Base-by-base conservation (phyloP, 2,113 vertebrate genomes). In the Emberiza fucata region DNA sequence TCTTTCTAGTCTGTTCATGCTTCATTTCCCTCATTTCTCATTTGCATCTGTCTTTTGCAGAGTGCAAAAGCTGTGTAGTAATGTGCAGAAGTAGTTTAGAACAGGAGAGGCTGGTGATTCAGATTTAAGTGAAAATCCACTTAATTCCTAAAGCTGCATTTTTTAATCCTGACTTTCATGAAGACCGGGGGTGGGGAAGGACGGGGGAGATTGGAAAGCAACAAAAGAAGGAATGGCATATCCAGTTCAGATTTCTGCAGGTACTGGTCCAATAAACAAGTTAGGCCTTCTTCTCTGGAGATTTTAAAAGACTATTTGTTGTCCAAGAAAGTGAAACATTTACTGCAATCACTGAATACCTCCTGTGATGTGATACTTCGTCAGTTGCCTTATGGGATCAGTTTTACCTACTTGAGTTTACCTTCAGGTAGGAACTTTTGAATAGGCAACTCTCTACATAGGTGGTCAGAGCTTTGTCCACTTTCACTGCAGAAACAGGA, bases 71-170 rank as follows among this genome's bases (percentile, higher is more conserved):
- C 80, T 61, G 25, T 81, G 27, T 59, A 59, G 21, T 44, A 72
- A 60, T 40, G 17, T 70, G 29, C 39, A 84, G 44, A 75, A 94
- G 53, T 44, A 66, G n/a, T 69, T 80, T 69, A 53, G 39, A 77
- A 81, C 27, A 56, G 48, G 60, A 89, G 71, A 57, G 18, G 17
- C 33, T 86, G 20, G 9, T 85, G 33, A 15, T 35, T 92, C 24
- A 69, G 40, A 27, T 90, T 86, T 65, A 88, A 69, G 73, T 76
- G 51, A 40, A 92, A 95, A 92, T 92, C 57, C 65, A 65, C 59
- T 80, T 72, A 71, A 81, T 86, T 84, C 60, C 16, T 71, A 23
- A 87, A 82, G 35, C 65, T 10, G 0, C 33, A 51, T 72, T 85
- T 72, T 42, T 90, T 85, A 75, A 84, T 78, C 64, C 65, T 8